Evolutionary conservation across 1,140 invertebrate species (phyloP).

Genomic region (Drosophila sucinea): DNA sequence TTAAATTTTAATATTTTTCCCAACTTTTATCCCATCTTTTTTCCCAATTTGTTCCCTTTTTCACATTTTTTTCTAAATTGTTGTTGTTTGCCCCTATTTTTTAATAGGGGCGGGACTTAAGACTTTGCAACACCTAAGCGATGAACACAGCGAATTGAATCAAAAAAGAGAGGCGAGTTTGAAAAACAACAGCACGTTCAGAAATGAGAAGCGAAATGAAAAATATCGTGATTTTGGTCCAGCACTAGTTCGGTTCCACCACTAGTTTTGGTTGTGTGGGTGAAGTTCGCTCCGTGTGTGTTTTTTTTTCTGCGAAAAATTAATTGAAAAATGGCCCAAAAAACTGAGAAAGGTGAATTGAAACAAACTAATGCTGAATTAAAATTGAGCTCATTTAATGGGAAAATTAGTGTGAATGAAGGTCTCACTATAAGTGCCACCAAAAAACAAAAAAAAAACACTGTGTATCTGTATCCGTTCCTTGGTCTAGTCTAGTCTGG

Average conservation of each 20-base stretch:
- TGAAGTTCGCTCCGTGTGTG: background rate
- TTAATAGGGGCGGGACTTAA: too few species aligned
- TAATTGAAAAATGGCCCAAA: slow-evolving; percentile 25
- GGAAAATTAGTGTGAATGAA: slow-evolving; percentile 10
- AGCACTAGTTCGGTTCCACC: background rate
- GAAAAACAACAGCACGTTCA: background rate
- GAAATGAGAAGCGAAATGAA: too few species aligned
- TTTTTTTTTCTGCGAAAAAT: slow-evolving; percentile 17
- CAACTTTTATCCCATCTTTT: too few species aligned
- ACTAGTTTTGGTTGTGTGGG: slow-evolving; percentile 1
- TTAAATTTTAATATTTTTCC: too few species aligned
- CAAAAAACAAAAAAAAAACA: background rate
- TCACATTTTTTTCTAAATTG: too few species aligned
- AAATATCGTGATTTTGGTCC: too few species aligned
- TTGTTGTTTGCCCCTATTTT: too few species aligned
- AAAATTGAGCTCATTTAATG: slow-evolving; percentile 19
- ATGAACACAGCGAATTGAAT: background rate
- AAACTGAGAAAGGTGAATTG: slow-evolving; percentile 39
- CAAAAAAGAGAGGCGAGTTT: background rate
- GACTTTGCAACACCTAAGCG: too few species aligned
- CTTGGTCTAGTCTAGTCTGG: background rate
- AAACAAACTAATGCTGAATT: slow-evolving; percentile 31
- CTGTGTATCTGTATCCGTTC: slow-evolving; percentile 1
- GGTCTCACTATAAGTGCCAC: background rate
- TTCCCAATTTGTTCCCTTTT: too few species aligned